Evolutionary conservation across 2,113 vertebrate species (phyloP).

Genomic region (Ophthalmolycus amberensis): DNA sequence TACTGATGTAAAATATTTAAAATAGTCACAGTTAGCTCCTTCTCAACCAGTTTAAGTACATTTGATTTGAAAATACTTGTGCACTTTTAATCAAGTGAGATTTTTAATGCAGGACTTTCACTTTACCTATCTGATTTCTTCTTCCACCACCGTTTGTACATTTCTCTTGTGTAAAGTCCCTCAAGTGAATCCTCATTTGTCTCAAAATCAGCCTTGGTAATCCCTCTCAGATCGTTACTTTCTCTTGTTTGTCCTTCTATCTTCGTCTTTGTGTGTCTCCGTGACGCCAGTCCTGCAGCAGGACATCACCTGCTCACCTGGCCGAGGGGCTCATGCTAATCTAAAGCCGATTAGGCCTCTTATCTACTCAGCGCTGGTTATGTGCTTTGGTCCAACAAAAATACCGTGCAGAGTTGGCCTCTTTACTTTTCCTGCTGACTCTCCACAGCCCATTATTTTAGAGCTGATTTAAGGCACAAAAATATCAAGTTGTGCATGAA

Average conservation of each 20-base stretch:
- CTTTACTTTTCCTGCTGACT: conserved; percentile 52
- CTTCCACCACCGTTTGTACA: background rate
- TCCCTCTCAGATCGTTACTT: conserved; percentile 22
- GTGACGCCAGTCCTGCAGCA: conserved; percentile 55
- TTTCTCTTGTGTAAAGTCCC: background rate
- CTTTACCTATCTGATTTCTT: background rate
- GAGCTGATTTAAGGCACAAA: conserved; percentile 7
- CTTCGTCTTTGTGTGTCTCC: conserved; percentile 18
- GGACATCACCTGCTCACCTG: conserved; percentile 75
- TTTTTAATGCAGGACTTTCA: background rate
- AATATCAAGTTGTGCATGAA: background rate
- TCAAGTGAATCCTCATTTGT: background rate
- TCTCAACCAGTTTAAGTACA: background rate
- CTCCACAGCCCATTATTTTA: conserved; percentile 20
- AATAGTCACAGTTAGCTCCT: background rate
- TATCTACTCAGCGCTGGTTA: conserved; percentile 82
- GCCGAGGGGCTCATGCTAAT: conserved; percentile 73
- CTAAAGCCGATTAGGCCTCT: conserved; percentile 82
- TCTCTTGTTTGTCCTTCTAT: conserved; percentile 42
- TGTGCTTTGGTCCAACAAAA: conserved; percentile 79
- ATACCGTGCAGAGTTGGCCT: conserved; percentile 72
- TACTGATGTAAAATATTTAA: background rate
- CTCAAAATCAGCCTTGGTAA: background rate
- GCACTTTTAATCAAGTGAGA: background rate
- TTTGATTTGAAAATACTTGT: background rate